Conservation (phyloP, 2,888 invertebrate species). For the Mythimna loreyi region DNA sequence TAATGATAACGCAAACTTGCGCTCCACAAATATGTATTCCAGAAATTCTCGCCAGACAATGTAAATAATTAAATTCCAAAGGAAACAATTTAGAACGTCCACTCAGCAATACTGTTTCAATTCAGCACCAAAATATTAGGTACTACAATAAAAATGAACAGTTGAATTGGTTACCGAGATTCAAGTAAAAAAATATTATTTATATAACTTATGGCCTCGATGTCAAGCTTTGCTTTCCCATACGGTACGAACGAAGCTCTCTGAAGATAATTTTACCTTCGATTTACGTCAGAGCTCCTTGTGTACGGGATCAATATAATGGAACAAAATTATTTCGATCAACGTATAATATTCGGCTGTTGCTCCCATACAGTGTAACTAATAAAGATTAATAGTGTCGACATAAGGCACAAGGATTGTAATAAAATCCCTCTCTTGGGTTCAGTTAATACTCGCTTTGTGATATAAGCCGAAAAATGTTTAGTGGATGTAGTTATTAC, state of each 20-base stretch:
- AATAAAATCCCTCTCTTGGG: slow-evolving; percentile 72
- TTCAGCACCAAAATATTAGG: slow-evolving; percentile 13
- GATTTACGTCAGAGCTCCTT: slow-evolving; percentile 35
- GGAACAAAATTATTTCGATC: slow-evolving; percentile 25
- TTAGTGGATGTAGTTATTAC: slow-evolving; percentile 44
- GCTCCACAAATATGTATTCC: not conserved
- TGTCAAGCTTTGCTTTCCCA: slow-evolving; percentile 26
- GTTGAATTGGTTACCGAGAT: slow-evolving; percentile 30
- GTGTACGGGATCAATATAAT: slow-evolving; percentile 41
- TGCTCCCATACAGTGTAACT: slow-evolving; percentile 61
- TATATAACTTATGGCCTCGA: slow-evolving; percentile 23
- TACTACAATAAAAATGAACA: slow-evolving; percentile 28
- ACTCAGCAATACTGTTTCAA: slow-evolving; percentile 8
- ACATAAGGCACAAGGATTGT: slow-evolving; percentile 67
- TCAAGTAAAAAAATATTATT: slow-evolving; percentile 42
- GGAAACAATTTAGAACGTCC: slow-evolving; percentile 21
- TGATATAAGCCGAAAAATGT: slow-evolving; percentile 65
- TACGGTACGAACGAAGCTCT: slow-evolving; percentile 33
- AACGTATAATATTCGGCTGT: slow-evolving; percentile 41
- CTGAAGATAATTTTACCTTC: slow-evolving; percentile 26
- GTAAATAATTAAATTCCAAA: slow-evolving; percentile 3
- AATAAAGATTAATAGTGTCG: slow-evolving; percentile 77
- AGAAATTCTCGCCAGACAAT: not conserved
- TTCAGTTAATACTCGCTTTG: slow-evolving; percentile 69
- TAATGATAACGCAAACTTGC: not conserved